Evolutionary conservation across 2,113 vertebrate genomes (phyloP).

Genomic region (Maccullochella peelii): DNA sequence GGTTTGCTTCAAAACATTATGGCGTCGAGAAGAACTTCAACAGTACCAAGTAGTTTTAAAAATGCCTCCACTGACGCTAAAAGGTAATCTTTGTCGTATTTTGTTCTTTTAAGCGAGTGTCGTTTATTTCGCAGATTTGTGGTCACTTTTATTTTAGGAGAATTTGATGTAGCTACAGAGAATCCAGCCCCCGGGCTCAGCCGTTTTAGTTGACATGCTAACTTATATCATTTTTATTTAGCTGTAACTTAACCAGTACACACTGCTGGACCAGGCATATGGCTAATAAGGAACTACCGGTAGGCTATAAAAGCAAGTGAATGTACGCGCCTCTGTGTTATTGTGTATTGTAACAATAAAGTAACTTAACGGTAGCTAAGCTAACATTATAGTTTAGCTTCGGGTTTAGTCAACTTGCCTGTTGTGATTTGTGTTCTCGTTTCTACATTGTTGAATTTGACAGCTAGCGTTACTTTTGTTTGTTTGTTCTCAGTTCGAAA

Average conservation of each 20-base stretch:
- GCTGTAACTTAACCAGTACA: neutral
- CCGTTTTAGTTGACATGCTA: neutral
- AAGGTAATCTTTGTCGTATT: conserved; percentile 6
- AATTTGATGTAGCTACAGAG: neutral
- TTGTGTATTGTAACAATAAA: neutral
- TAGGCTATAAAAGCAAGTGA: neutral
- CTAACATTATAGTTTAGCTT: neutral
- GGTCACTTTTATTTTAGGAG: fast-evolving
- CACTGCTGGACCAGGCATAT: too few species aligned
- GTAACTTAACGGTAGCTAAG: neutral
- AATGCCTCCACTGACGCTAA: conserved; percentile 32
- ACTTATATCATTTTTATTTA: neutral
- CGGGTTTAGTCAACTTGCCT: neutral
- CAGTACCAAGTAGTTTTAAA: conserved; percentile 31
- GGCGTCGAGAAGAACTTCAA: conserved; percentile 72
- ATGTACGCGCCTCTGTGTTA: fast-evolving
- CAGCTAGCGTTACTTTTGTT: neutral
- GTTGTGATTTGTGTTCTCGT: neutral
- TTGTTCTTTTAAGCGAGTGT: fast-evolving
- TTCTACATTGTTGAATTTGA: neutral
- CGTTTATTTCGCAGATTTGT: fast-evolving
- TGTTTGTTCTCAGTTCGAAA: conserved; percentile 58
- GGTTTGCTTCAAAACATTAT: conserved; percentile 71
- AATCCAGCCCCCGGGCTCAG: neutral
- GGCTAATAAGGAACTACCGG: neutral